Base-by-base conservation (phyloP, 1,140 invertebrate genomes). In the Drosophila gunungcola region DNA sequence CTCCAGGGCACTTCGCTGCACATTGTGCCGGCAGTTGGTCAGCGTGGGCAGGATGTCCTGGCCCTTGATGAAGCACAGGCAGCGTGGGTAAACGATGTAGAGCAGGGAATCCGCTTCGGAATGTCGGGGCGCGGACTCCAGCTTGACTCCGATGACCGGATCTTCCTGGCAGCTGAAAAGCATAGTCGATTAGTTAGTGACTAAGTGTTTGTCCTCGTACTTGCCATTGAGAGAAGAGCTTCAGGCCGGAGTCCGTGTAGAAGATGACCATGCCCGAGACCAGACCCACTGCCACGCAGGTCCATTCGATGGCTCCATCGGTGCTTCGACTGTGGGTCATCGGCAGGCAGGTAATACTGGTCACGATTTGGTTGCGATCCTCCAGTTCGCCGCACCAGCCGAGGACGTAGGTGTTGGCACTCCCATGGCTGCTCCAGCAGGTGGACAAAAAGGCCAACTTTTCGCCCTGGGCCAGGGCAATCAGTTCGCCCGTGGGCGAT, bases 281-380 rank as follows among this genome's bases (percentile, higher is more conserved):
- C 80, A 98, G 97, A 21, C 98, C 98, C 63, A 98, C 94, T 68
- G 96, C 95, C 69, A 99, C 95, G 92, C 97, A 98, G 11, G 97
- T 98, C 98, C 98, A 99, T 92, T 99, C 98, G n/a, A 94, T 67
- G 5, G 72, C 55, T 46, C 80, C 89, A 75, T 79, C 92, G 43
- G 65, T 92, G 11, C 70, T 61, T 6, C 80, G 63, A 13, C 68
- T 83, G 38, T 92, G 91, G 42, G 86, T 91, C 64, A 94, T 92
- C 73, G 94, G 91, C 84, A 95, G 64, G 93, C 94, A 93, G 82
- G 93, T 64, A 83, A 93, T 49, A 63, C 93, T 73, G 91, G 91
- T 93, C 86, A 92, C 78, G 78, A 93, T 88, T 91, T 94, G 91
- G 93, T 93, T 73, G 90, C 91, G 21, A 86, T 92, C 81, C 54